phyloP scores from a whole-genome alignment of 92 coral and sea anemone genomes.

The Siderastrea siderea region DNA sequence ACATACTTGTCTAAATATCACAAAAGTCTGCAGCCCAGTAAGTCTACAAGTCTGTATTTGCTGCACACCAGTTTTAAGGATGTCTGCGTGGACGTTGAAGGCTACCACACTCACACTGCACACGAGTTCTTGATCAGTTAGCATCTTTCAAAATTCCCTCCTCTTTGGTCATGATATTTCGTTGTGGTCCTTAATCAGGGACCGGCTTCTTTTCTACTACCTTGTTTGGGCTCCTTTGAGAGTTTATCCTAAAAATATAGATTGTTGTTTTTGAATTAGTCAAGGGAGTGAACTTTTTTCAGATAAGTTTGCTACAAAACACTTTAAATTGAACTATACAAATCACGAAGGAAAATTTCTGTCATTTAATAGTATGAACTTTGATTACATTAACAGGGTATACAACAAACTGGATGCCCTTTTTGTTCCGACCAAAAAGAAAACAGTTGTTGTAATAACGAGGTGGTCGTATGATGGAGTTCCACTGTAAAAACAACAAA shows the following conservation, averaged over 20 bases:
- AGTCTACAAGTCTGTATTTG: background rate
- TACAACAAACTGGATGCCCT: too few species aligned
- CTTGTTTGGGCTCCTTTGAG: background rate
- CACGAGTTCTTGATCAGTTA: background rate
- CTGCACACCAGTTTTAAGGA: background rate
- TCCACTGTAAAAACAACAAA: background rate
- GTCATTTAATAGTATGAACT: too few species aligned
- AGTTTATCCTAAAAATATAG: background rate
- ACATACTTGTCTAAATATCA: background rate
- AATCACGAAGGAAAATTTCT: background rate
- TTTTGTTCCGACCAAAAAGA: too few species aligned
- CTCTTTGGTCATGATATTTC: background rate
- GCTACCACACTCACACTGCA: background rate
- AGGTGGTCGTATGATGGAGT: too few species aligned
- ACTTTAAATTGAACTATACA: background rate
- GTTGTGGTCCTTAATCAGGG: background rate
- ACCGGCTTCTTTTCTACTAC: background rate
- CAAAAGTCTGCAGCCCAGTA: background rate
- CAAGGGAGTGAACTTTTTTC: background rate
- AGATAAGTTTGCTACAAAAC: background rate
- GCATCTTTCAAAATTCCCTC: constrained; percentile 2
- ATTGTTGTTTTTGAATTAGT: background rate
- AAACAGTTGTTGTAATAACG: too few species aligned
- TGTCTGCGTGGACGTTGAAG: background rate
- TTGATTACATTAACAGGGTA: too few species aligned